phyloP scores from a whole-genome alignment of 2,888 invertebrate genomes.

The Ptilodon capucinus region DNA sequence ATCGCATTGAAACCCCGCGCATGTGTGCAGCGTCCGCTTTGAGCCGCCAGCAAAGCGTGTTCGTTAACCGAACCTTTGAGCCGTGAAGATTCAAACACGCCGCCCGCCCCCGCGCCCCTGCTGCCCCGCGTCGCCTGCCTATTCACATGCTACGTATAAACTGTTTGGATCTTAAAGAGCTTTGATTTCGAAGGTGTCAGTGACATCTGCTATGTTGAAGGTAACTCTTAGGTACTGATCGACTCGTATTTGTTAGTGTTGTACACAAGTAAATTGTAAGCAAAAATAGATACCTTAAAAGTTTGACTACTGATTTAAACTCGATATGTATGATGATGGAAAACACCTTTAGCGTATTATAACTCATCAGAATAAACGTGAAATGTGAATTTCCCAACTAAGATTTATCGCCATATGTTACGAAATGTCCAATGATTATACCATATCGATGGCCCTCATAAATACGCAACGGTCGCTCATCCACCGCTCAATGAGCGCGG shows the following conservation, averaged over 20 bases:
- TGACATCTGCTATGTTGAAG: not conserved
- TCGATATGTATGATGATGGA: too few relatives aligned
- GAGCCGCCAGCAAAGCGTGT: not conserved
- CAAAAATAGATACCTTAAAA: too few relatives aligned
- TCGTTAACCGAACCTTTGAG: slow-evolving; percentile 1
- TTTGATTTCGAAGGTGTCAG: not conserved
- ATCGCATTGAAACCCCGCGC: not conserved
- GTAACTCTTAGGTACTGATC: too few relatives aligned
- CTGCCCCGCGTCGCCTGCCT: not conserved
- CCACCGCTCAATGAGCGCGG: slow-evolving; percentile 33
- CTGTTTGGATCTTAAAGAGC: not conserved
- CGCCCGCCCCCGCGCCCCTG: too few relatives aligned
- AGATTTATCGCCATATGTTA: not conserved
- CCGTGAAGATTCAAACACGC: not conserved
- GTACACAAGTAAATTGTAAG: too few relatives aligned
- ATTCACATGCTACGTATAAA: not conserved
- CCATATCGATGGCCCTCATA: slow-evolving; percentile 33
- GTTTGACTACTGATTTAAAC: too few relatives aligned
- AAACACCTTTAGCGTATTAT: too few relatives aligned
- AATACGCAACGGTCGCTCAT: slow-evolving; percentile 45
- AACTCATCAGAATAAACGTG: too few relatives aligned
- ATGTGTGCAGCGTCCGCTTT: not conserved
- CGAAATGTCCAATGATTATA: slow-evolving; percentile 15
- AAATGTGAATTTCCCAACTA: not conserved
- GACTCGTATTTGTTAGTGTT: too few relatives aligned